Base-by-base conservation (phyloP, 2,113 vertebrate genomes). In the Pandion haliaetus region DNA sequence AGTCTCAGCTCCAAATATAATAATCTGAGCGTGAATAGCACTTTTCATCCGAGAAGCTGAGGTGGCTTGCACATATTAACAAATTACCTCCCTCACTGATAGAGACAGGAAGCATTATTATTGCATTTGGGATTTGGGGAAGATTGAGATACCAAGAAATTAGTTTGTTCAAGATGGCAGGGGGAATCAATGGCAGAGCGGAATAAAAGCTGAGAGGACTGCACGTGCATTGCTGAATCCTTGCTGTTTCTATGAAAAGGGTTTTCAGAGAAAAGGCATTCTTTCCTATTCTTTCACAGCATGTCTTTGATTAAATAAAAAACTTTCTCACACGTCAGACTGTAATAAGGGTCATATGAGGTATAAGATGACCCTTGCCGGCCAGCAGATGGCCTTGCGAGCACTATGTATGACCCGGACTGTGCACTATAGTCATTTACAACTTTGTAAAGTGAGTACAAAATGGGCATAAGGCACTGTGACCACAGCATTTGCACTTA, bases 81-180 rank as follows among this genome's bases (percentile, higher is more conserved):
- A 78, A 72, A 82, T 76, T 67, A 36, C 49, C 38, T 77, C 62
- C 2, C 7, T 76, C 49, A 24, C 26, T 45, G 52, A 20, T 23
- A 83, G 70, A 86, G 73, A 28, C 81, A 87, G 84, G 77, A 95
- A 94, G 34, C 15, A 5, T 34, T 38, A 13, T 86, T 86, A 85
- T 91, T 91, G 70, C 70, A 65, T 94, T 84, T 86, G 86, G 52
- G 84, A 58, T 65, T 3, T 91, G 63, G 70, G 78, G 55, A 58
- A 82, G 78, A 49, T 14, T 38, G 74, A 80, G 77, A 24, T 50
- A 34, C 47, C 10, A 31, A 36, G 47, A 66, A 85, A 88, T 69
- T 9, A 70, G 81, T 66, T 89, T 87, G 66, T 47, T 94, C 62
- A 87, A 17, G 81, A 29, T 69, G 77, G 40, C 69, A 65, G 14